phyloP scores from a whole-genome alignment of 2,888 invertebrate species.

The Chirona hameri region DNA sequence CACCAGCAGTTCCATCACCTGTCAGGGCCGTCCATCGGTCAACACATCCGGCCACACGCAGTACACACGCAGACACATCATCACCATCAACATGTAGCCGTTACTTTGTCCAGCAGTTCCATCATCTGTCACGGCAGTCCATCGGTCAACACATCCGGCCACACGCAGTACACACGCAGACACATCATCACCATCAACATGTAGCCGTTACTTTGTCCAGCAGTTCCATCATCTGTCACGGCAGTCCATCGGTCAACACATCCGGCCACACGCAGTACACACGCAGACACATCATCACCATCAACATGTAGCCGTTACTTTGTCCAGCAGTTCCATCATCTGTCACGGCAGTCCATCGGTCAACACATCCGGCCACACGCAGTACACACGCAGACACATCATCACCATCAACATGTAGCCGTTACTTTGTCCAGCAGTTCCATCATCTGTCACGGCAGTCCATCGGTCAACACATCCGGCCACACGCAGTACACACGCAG shows the following conservation, averaged over 20 bases:
- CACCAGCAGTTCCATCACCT: conserved; percentile 88
- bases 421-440: too few species aligned
- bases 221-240: conserved; percentile 83
- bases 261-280: background rate
- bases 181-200: too few species aligned
- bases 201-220: too few species aligned
- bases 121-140: conserved; percentile 83
- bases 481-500: too few species aligned
- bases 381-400: background rate
- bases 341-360: too few species aligned
- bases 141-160: background rate
- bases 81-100: too few species aligned
- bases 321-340: conserved; percentile 88
- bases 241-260: too few species aligned
- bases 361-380: background rate
- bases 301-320: too few species aligned
- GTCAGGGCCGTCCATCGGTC: too few species aligned
- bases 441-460: too few species aligned
- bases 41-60: background rate
- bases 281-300: background rate
- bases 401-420: too few species aligned
- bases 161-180: background rate
- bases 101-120: conserved; percentile 82
- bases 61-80: background rate
- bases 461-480: too few species aligned